Percentiles rank a stretch among this genome's conserved stretches.
phyloP scores from a whole-genome alignment of 2,113 vertebrate genomes.

The Motacilla alba region DNA sequence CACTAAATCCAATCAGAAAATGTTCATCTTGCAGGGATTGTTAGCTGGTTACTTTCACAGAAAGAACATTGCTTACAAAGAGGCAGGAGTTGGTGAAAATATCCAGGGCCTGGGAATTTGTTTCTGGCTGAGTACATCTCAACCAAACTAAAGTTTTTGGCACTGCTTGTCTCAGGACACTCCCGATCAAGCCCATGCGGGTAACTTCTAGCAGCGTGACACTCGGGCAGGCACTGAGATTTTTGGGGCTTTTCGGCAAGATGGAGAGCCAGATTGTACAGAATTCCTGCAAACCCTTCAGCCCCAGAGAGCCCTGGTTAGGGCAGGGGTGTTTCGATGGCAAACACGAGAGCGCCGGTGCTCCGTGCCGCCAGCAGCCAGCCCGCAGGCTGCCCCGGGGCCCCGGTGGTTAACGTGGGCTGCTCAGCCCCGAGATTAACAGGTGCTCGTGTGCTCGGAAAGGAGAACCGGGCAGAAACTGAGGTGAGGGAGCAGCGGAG shows the following conservation, averaged over 20 bases:
- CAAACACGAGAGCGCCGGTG: accelerated
- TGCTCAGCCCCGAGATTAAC: not conserved
- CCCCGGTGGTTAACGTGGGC: not conserved
- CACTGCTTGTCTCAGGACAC: not conserved
- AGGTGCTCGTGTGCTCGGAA: not conserved
- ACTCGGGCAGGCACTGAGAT: not conserved
- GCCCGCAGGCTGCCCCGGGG: not conserved
- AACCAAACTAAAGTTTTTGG: not conserved
- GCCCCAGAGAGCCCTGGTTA: not conserved
- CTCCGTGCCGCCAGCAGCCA: accelerated
- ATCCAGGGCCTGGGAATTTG: not conserved
- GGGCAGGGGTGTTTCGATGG: not conserved
- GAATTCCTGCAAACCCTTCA: not conserved
- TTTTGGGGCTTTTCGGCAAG: not conserved
- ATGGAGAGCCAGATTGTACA: not conserved
- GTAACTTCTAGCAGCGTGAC: not conserved
- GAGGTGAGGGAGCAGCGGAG: not conserved
- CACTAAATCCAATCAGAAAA: not conserved
- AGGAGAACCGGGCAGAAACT: slow-evolving; percentile 1
- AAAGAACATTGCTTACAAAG: not conserved
- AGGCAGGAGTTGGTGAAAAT: not conserved
- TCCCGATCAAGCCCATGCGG: not conserved
- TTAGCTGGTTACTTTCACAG: not conserved
- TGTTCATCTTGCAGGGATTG: not conserved
- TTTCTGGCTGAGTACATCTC: not conserved